Evolutionary conservation across 1,140 invertebrate species (phyloP).

Genomic region (Dendroctonus ponderosae): DNA sequence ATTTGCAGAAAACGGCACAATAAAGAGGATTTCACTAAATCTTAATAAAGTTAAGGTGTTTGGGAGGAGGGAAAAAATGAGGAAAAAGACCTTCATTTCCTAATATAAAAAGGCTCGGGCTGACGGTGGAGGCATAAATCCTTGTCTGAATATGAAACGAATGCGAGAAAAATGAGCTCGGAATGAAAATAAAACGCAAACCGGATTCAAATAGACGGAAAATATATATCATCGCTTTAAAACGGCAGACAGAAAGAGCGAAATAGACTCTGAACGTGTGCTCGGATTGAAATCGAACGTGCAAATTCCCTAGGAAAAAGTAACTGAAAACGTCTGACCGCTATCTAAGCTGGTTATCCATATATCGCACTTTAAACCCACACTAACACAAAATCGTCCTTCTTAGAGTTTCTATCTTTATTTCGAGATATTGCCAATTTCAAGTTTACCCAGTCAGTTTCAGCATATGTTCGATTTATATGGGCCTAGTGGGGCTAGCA

Average conservation of each 20-base stretch:
- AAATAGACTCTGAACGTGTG: too few species aligned
- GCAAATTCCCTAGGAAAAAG: too few species aligned
- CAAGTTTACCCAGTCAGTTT: too few species aligned
- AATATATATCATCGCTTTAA: conserved; percentile 45
- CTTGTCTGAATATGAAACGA: conserved; percentile 48
- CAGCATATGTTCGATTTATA: too few species aligned
- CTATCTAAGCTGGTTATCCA: too few species aligned
- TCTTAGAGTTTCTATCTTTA: too few species aligned
- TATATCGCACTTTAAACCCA: too few species aligned
- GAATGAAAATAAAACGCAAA: conserved; percentile 50
- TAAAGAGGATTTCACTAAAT: conserved; percentile 43
- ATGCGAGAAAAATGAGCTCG: conserved; percentile 49
- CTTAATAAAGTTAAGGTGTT: conserved; percentile 44
- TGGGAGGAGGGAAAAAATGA: conserved; percentile 36
- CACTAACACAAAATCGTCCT: too few species aligned
- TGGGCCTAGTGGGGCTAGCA: too few species aligned
- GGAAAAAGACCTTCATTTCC: conserved; percentile 47
- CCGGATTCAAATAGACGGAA: conserved; percentile 48
- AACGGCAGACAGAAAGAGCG: conserved; percentile 16
- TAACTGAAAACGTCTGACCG: too few species aligned
- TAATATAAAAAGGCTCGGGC: conserved; percentile 48
- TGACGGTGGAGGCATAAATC: conserved; percentile 49
- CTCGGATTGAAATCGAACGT: too few species aligned
- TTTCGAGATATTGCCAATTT: too few species aligned
- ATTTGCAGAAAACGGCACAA: conserved; percentile 35